Evolutionary conservation across 2,113 vertebrate genomes (phyloP).

Genomic region (Xiphorhynchus elegans): DNA sequence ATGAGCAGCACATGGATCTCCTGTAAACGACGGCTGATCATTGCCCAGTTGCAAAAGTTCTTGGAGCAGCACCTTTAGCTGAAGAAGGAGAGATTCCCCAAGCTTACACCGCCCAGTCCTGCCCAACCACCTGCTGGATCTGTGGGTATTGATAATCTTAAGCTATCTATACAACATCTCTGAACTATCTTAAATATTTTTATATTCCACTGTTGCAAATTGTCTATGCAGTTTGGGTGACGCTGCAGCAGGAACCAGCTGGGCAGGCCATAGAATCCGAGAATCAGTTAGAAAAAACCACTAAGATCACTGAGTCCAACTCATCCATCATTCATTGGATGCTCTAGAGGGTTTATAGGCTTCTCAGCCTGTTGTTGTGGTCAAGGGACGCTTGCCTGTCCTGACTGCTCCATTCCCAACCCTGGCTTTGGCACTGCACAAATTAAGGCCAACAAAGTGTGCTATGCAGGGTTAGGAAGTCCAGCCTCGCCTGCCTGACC

Average conservation of each 20-base stretch:
- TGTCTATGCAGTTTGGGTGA: background rate
- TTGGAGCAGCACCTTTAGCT: background rate
- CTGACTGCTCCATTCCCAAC: background rate
- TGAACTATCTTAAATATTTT: background rate
- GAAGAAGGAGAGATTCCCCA: background rate
- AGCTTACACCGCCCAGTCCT: background rate
- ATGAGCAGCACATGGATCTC: rapidly evolving
- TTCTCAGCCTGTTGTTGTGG: background rate
- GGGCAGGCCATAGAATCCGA: background rate
- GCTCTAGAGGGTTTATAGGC: background rate
- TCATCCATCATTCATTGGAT: background rate
- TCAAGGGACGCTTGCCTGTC: background rate
- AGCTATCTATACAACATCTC: background rate
- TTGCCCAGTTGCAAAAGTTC: background rate
- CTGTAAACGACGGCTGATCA: background rate
- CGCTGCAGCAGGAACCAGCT: background rate
- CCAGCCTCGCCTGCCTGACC: background rate
- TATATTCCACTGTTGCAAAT: background rate
- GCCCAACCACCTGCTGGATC: background rate
- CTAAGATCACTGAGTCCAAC: background rate
- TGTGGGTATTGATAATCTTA: background rate
- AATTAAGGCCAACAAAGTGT: background rate
- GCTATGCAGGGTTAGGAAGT: background rate
- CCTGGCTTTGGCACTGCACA: background rate
- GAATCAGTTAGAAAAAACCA: background rate